A percentile compares a stretch with the other conserved stretches of the same genome.
phyloP scores from a whole-genome alignment of 2,888 invertebrate genomes.

The Agrypnus murinus region DNA sequence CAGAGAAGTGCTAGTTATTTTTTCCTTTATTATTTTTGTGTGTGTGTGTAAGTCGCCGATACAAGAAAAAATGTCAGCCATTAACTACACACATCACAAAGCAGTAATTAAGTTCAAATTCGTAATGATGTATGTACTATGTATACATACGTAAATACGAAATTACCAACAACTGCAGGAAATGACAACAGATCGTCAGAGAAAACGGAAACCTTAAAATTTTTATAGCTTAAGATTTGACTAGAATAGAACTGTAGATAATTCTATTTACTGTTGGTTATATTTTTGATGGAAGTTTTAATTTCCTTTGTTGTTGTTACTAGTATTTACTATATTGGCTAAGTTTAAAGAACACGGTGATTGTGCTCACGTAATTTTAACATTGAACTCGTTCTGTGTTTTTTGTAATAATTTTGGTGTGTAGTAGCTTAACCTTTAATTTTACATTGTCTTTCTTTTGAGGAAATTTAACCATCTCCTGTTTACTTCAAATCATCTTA shows the following conservation, averaged over 20 bases:
- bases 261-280: no score
- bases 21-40: no score
- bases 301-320: neutral
- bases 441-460: no score
- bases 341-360: neutral
- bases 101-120: slow-evolving; percentile 20
- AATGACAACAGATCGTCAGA: slow-evolving; percentile 9
- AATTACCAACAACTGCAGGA: slow-evolving; percentile 6
- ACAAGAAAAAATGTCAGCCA: slow-evolving; percentile 28
- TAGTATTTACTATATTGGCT: no score
- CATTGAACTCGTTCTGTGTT: neutral
- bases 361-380: neutral
- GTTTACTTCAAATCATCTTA: no score
- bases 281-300: neutral
- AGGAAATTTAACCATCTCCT: no score
- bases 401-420: neutral
- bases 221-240: no score
- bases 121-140: no score
- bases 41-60: neutral
- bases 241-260: no score
- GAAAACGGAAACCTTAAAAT: slow-evolving; percentile 1
- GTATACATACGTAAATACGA: neutral
- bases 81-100: slow-evolving; percentile 16
- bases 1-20: slow-evolving; percentile 30
- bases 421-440: no score